A percentile compares a stretch with the other conserved stretches of the same genome.
These are phyloP conservation scores for Saguinus imperator DNA, from an alignment of 2,113 vertebrate genomes.

Conservation along the genomic window DNA sequence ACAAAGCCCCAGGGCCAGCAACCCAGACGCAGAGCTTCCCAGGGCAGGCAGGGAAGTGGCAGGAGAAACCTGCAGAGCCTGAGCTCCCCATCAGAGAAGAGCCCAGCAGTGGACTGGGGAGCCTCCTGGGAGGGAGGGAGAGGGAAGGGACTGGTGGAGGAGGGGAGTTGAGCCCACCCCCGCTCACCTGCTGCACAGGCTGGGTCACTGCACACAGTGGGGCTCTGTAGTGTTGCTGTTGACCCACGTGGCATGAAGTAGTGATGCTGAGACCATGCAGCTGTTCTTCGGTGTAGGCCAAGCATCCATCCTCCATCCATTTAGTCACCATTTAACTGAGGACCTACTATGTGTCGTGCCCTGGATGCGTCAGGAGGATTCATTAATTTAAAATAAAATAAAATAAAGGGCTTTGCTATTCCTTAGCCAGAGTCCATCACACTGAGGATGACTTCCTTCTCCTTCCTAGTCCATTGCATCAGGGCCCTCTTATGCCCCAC, in stretches of 20 bases:
- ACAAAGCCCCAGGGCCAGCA: neutral
- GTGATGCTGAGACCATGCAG: neutral
- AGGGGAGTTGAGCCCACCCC: neutral
- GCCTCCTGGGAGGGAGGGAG: too few species aligned
- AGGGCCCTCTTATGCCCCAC: neutral
- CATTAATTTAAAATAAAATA: neutral
- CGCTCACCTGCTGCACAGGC: too few species aligned
- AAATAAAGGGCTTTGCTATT: neutral
- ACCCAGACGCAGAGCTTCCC: neutral
- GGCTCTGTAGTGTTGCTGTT: neutral
- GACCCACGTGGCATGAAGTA: too few species aligned
- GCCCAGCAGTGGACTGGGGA: neutral
- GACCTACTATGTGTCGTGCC: too few species aligned
- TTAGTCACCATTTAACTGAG: neutral
- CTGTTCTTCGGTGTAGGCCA: neutral
- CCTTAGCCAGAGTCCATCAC: neutral
- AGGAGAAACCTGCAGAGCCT: neutral
- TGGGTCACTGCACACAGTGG: neutral
- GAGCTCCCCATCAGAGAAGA: neutral
- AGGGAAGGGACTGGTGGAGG: neutral
- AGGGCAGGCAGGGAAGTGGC: fast-evolving
- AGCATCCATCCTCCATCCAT: neutral
- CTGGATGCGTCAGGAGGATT: neutral
- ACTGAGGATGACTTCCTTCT: neutral
- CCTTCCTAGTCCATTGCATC: neutral